A percentile compares a stretch with the other conserved stretches of the same genome.
Conservation (phyloP, 2,113 vertebrate species). For the Colius striatus region DNA sequence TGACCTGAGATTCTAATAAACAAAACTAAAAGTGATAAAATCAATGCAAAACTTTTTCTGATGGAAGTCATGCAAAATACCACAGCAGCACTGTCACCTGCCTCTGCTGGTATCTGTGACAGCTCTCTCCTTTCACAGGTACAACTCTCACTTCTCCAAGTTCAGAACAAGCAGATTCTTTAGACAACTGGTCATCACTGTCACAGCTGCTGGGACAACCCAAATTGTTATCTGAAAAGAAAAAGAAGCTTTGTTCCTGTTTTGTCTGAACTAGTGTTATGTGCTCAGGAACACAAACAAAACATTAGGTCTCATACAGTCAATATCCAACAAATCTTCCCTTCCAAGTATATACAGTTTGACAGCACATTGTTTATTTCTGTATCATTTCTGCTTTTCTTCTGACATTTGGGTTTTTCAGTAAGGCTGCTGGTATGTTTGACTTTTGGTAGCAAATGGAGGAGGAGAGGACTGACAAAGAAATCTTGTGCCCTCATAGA, state of each 20-base stretch:
- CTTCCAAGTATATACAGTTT: background rate
- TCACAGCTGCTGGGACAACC: constrained; percentile 20
- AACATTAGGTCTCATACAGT: background rate
- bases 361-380: background rate
- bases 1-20: background rate
- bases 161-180: background rate
- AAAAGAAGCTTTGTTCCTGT: background rate
- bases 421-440: background rate
- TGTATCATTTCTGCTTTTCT: background rate
- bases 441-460: background rate
- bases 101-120: background rate
- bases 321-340: background rate
- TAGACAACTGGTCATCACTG: background rate
- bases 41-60: background rate
- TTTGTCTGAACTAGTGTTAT: background rate
- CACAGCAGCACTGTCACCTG: background rate
- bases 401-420: background rate
- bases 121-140: constrained; percentile 3
- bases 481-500: background rate
- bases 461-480: background rate
- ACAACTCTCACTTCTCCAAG: background rate
- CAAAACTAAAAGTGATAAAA: background rate
- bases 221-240: background rate
- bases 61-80: background rate
- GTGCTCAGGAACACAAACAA: background rate